phyloP scores from a whole-genome alignment of 2,113 vertebrate species.

The Oncorhynchus keta region DNA sequence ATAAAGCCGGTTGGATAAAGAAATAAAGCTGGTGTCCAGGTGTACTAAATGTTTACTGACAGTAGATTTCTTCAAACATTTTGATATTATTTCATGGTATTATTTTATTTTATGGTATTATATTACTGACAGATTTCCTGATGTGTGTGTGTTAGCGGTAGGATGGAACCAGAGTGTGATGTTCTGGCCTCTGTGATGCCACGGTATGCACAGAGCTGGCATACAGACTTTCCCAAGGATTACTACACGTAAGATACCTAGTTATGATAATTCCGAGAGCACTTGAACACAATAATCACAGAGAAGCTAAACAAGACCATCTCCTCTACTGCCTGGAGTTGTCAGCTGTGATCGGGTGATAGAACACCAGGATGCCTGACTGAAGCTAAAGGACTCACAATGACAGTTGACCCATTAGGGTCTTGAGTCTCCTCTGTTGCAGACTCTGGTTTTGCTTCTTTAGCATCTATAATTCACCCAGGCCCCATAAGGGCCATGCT shows the following conservation, averaged over 20 bases:
- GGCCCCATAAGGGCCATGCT: background rate
- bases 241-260: too few relatives aligned
- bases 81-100: background rate
- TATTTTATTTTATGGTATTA: too few relatives aligned
- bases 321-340: background rate
- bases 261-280: too few relatives aligned
- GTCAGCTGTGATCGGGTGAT: background rate
- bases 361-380: background rate
- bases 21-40: slow-evolving; percentile 33
- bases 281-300: too few relatives aligned
- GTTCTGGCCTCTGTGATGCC: too few relatives aligned
- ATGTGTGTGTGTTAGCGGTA: too few relatives aligned
- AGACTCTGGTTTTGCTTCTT: background rate
- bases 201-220: too few relatives aligned
- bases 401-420: slow-evolving; percentile 6
- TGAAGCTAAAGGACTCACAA: too few relatives aligned
- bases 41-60: background rate
- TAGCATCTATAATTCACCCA: slow-evolving; percentile 11
- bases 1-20: slow-evolving; percentile 41
- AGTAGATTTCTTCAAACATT: slow-evolving; percentile 32
- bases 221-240: too few relatives aligned
- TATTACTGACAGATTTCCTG: too few relatives aligned
- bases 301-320: too few relatives aligned
- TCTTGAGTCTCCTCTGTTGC: background rate
- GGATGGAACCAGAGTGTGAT: too few relatives aligned